These are phyloP conservation scores for Cepaea hortensis DNA, from an alignment of 2,888 invertebrate genomes.

Conservation along the genomic window DNA sequence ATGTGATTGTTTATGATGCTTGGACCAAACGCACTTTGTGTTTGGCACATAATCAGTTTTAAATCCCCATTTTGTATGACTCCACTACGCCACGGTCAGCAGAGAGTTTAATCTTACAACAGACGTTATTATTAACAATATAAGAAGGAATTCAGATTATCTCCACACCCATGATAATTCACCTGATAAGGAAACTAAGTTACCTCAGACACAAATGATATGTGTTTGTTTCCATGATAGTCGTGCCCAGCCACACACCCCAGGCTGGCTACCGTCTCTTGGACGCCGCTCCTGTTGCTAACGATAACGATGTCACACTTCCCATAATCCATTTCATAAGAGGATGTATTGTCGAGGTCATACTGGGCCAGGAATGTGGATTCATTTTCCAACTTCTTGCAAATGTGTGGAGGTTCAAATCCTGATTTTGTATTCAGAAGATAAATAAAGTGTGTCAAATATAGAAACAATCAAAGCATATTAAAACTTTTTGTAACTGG, in stretches of 20 bases:
- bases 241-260: constrained; percentile 19
- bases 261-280: constrained; percentile 15
- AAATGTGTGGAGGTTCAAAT: constrained; percentile 25
- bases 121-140: no score
- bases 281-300: constrained; percentile 2
- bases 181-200: not conserved
- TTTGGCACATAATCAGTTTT: no score
- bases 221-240: constrained; percentile 15
- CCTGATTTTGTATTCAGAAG: not conserved
- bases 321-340: constrained; percentile 3
- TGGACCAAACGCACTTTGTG: no score
- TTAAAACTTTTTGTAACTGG: not conserved
- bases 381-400: constrained; percentile 8
- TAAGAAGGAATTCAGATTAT: no score
- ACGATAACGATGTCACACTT: not conserved
- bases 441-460: no score
- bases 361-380: not conserved
- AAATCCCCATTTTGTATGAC: no score
- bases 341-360: not conserved
- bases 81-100: no score
- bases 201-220: constrained; percentile 37
- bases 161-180: no score
- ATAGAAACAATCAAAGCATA: not conserved
- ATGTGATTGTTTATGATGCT: no score
- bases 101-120: no score